Evolutionary conservation across 2,797 vertebrate species (phyloP), one percentile per base, ranked within the genome.

Genomic region (Bovichtus diacanthus): DNA sequence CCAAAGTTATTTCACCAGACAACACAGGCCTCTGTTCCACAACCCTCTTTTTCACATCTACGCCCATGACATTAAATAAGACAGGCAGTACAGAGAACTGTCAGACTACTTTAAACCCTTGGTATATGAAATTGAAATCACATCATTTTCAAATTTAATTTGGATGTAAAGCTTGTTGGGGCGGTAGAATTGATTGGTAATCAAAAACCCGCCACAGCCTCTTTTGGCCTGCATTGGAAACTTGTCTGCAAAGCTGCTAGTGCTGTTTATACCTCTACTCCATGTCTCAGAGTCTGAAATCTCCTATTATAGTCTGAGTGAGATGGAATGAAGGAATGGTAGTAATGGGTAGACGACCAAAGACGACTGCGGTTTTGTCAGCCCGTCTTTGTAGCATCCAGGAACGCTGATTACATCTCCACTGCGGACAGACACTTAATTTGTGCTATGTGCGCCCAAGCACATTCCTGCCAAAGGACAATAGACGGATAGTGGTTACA

Each of bases 401-500:
- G 80, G 82, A 92, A 88, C 75, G 55, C 61, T 58, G 87, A 87
- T 86, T 81, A 64, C 50, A 80, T 89, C 71, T 72, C 62, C 66
- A 15, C 55, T 76, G 79, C 64, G 53, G 85, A 86, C 86, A 89
- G 78, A 83, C 84, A 78, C 74, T 83, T 71, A 59, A 84, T 86
- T 74, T 85, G 62, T 87, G 67, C 77, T 84, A 41, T 88, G 83
- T 82, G 61, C 63, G 65, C 82, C 70, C 70, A 67, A 86, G 82
- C 76, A 85, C 88, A 90, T 92, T 93, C 83, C 84, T 88, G 41
- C 44, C 21, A 2, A 77, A 84, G 88, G 85, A 90, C 88, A 93
- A 74, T 73, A 82, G 88, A 91, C 34, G 55, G 67, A 74, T 71
- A 50, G 85, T 8, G 80, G 86, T 90, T 82, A 43, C 65, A 80